Percentiles rank a stretch among this genome's conserved stretches.
These are phyloP conservation scores for Ceratina australensis DNA, from an alignment of 1,140 invertebrate species.

Conservation along the genomic window DNA sequence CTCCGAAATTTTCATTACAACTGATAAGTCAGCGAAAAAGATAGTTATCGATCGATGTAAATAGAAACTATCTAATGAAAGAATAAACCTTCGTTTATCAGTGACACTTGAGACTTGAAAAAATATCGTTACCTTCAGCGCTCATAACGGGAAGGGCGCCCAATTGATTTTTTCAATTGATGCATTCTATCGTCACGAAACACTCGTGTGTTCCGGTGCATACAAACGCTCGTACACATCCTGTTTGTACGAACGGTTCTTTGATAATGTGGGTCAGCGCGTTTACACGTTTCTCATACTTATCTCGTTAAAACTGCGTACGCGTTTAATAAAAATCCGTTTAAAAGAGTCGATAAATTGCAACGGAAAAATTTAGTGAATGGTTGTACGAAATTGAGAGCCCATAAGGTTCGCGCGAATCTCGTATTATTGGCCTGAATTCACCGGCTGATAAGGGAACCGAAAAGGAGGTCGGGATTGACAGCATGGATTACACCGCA, in stretches of 20 bases:
- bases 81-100: neutral
- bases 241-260: slow-evolving; percentile 42
- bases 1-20: neutral
- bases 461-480: neutral
- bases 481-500: slow-evolving; percentile 7
- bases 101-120: too few species aligned
- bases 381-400: too few species aligned
- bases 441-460: neutral
- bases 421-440: neutral
- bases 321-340: slow-evolving; percentile 2
- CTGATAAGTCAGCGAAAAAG: neutral
- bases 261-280: slow-evolving; percentile 60
- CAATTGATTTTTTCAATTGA: slow-evolving; percentile 26
- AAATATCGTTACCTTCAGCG: neutral
- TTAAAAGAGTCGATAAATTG: neutral
- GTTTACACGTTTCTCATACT: slow-evolving; percentile 50
- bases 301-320: slow-evolving; percentile 26
- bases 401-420: neutral
- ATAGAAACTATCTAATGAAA: neutral
- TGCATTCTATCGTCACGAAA: slow-evolving; percentile 16
- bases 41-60: neutral
- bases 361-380: neutral
- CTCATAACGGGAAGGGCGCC: neutral
- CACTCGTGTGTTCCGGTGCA: slow-evolving; percentile 1
- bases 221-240: slow-evolving; percentile 30